These are phyloP conservation scores for Archivesica marissinica DNA, from an alignment of 1,140 invertebrate genomes.

Conservation along the genomic window DNA sequence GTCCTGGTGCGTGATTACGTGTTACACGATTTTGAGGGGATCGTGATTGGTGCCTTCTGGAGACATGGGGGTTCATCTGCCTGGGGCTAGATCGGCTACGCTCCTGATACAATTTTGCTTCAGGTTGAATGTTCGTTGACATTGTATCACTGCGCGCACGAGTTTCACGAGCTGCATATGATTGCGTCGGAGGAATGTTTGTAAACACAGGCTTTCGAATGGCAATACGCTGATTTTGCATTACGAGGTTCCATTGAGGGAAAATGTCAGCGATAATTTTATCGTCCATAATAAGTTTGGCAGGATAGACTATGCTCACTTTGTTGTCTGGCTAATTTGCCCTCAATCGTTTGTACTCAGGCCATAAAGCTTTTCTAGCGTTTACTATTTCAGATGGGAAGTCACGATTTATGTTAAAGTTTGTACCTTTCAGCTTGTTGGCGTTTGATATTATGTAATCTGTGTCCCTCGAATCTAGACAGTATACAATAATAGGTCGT, in stretches of 20 bases:
- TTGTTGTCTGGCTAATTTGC: background rate
- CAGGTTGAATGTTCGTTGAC: background rate
- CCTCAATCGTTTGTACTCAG: constrained; percentile 7
- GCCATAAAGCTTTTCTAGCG: background rate
- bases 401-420: constrained; percentile 28
- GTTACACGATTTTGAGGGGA: background rate
- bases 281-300: constrained; percentile 1
- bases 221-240: background rate
- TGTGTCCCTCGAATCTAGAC: background rate
- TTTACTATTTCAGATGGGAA: background rate
- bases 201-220: background rate
- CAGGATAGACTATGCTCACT: constrained; percentile 9
- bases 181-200: background rate
- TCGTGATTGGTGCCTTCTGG: background rate
- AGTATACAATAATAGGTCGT: constrained; percentile 16
- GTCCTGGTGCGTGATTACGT: background rate
- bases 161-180: background rate
- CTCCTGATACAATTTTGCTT: background rate
- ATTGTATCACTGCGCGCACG: background rate
- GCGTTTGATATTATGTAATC: background rate
- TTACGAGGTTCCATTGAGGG: constrained; percentile 25
- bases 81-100: background rate
- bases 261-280: background rate
- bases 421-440: background rate
- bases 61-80: background rate